A percentile compares a stretch with the other conserved stretches of the same genome.
Evolutionary conservation across 2,888 invertebrate genomes (phyloP).

Genomic region (Leucozona laternaria): DNA sequence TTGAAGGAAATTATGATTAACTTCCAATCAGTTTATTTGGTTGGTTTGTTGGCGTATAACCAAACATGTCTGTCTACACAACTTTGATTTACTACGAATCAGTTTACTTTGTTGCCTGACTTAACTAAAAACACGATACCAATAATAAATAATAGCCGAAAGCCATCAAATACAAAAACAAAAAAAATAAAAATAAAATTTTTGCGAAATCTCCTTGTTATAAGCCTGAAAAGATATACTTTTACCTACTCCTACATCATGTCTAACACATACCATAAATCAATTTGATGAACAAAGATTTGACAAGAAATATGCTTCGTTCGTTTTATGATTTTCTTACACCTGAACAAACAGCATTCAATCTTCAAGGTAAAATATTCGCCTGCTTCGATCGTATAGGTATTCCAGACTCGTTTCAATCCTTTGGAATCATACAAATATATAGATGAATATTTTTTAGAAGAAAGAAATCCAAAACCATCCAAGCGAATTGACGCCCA

Average conservation of each 20-base stretch:
- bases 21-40: neutral
- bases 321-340: conserved; percentile 4
- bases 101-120: neutral
- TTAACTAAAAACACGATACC: neutral
- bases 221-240: neutral
- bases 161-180: neutral
- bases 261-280: conserved; percentile 4
- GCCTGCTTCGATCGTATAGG: too few relatives aligned
- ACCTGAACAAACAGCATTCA: conserved; percentile 5
- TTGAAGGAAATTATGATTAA: neutral
- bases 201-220: neutral
- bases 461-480: neutral
- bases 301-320: neutral
- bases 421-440: neutral
- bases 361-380: neutral
- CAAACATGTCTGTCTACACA: neutral
- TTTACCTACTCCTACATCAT: neutral
- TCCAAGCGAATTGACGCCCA: neutral
- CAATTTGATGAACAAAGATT: conserved; percentile 27
- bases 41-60: neutral
- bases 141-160: neutral
- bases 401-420: neutral
- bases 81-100: conserved; percentile 4
- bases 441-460: neutral
- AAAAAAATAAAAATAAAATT: neutral